These are phyloP conservation scores for Microtus oregoni DNA, from an alignment of 2,113 vertebrate genomes.

Conservation along the genomic window DNA sequence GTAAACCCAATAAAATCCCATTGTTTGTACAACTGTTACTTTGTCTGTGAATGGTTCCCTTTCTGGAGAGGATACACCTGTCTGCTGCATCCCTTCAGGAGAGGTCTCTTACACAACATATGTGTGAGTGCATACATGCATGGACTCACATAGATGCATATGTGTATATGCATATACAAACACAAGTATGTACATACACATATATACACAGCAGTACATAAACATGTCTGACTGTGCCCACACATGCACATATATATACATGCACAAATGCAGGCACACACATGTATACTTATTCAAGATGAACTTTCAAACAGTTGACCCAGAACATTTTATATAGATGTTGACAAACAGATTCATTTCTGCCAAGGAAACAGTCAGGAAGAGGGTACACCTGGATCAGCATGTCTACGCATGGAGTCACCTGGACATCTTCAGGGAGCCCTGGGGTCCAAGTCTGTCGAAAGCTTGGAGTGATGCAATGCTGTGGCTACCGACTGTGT, in stretches of 20 bases:
- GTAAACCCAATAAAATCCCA: neutral
- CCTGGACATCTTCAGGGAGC: neutral
- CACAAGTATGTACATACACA: neutral
- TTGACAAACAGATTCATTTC: too few relatives aligned
- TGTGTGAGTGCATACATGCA: neutral
- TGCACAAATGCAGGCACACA: neutral
- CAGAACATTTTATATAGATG: neutral
- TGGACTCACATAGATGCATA: neutral
- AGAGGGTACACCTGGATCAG: too few relatives aligned
- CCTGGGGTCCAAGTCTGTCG: neutral
- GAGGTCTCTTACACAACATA: neutral
- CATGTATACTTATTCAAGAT: neutral
- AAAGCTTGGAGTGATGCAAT: rapidly evolving
- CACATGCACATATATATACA: neutral
- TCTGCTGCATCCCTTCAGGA: neutral
- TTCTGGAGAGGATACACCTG: neutral
- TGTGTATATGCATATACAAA: neutral
- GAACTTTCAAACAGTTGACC: neutral
- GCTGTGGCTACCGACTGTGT: rapidly evolving
- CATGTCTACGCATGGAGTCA: rapidly evolving
- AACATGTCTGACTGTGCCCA: neutral
- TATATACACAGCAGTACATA: neutral
- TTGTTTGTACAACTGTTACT: neutral
- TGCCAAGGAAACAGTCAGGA: neutral
- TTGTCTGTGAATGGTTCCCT: neutral